Evolutionary conservation across 1,140 invertebrate species (phyloP).

Genomic region (Magallana ariakensis): DNA sequence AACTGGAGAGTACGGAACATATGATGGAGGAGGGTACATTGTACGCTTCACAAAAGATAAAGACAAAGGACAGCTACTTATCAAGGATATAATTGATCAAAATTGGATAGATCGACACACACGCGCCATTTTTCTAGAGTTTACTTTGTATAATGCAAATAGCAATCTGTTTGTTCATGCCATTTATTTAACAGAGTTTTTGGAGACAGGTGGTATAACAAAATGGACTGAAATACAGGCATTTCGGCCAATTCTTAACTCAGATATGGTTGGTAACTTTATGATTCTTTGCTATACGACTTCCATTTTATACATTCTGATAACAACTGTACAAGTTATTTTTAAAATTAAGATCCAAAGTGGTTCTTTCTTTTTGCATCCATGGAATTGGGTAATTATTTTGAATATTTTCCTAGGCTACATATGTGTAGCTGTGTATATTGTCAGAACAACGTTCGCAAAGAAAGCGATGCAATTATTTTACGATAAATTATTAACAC

Average conservation of each 20-base stretch:
- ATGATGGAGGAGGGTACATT: slow-evolving; percentile 65
- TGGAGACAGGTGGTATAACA: slow-evolving; percentile 77
- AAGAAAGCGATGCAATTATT: slow-evolving; percentile 39
- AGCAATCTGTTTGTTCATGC: slow-evolving; percentile 63
- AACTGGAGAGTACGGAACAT: slow-evolving; percentile 54
- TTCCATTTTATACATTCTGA: slow-evolving; percentile 57
- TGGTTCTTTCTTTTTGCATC: slow-evolving; percentile 70
- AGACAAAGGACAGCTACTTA: slow-evolving; percentile 50
- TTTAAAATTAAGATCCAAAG: slow-evolving; percentile 57
- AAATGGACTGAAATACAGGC: slow-evolving; percentile 56
- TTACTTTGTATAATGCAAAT: slow-evolving; percentile 81
- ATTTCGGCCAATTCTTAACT: slow-evolving; percentile 58
- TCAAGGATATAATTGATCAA: slow-evolving; percentile 73
- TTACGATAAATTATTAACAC: slow-evolving; percentile 47
- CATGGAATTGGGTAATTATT: slow-evolving; percentile 78
- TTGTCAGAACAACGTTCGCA: slow-evolving; percentile 59
- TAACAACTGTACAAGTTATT: slow-evolving; percentile 52
- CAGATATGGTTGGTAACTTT: slow-evolving; percentile 58
- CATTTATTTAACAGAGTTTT: slow-evolving; percentile 75
- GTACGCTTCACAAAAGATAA: slow-evolving; percentile 55
- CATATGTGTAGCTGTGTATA: slow-evolving; percentile 70
- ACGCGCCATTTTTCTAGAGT: slow-evolving; percentile 81
- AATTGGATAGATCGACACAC: slow-evolving; percentile 81
- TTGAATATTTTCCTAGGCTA: slow-evolving; percentile 71
- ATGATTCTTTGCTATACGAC: slow-evolving; percentile 66